Evolutionary conservation across 2,113 vertebrate genomes (phyloP).

Genomic region (Harpagus bidentatus): DNA sequence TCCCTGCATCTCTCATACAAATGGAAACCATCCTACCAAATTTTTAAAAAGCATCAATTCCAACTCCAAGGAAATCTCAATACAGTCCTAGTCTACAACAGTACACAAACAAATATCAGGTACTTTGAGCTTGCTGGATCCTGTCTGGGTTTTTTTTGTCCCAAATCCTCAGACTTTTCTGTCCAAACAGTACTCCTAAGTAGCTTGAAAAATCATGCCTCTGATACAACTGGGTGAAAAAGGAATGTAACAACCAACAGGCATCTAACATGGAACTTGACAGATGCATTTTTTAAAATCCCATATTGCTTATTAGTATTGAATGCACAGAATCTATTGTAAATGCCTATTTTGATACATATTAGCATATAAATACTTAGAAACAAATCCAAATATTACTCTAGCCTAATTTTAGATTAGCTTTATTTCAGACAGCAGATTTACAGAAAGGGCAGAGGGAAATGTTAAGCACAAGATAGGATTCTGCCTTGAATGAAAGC

Average conservation of each 20-base stretch:
- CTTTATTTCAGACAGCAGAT: not conserved
- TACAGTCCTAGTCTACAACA: not conserved
- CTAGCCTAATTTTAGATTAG: not conserved
- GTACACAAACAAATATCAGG: not conserved
- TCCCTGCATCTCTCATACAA: rapidly evolving
- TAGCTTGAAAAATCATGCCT: not conserved
- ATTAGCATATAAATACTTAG: not conserved
- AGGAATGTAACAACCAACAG: not conserved
- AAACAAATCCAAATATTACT: not conserved
- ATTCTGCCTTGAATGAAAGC: not conserved
- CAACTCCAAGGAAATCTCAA: not conserved
- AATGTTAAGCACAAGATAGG: not conserved
- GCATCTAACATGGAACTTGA: too few species aligned
- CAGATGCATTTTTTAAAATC: not conserved
- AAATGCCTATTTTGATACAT: not conserved
- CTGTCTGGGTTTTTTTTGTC: not conserved
- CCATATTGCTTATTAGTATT: not conserved
- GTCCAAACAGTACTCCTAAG: not conserved
- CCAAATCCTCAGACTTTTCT: not conserved
- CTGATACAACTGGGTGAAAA: not conserved
- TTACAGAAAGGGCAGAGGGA: not conserved
- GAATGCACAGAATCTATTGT: not conserved
- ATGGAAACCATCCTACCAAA: not conserved
- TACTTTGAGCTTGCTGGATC: not conserved
- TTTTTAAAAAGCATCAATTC: not conserved